phyloP scores from a whole-genome alignment of 2,888 invertebrate genomes.

The Lissocephala sabroskyi region DNA sequence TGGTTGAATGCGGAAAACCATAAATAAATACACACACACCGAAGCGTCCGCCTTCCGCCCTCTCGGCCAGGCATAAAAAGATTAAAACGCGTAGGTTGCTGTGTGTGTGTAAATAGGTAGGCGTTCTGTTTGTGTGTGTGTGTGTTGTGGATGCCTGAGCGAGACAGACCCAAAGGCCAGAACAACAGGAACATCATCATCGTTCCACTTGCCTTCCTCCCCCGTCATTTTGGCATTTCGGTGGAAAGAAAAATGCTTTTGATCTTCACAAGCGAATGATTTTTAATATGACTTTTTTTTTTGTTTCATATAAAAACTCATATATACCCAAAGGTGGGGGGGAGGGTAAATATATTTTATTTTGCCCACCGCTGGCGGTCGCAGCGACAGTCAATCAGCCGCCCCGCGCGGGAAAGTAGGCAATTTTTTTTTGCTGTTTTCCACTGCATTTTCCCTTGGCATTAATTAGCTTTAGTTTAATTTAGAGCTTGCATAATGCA shows the following conservation, averaged over 20 bases:
- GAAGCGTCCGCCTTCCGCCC: no score
- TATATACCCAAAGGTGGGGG: no score
- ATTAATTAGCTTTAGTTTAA: no score
- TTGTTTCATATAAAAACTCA: background rate
- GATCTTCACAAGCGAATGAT: constrained; percentile 71
- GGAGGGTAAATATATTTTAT: background rate
- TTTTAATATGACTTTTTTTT: constrained; percentile 56
- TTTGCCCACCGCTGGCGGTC: background rate
- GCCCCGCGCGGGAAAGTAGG: background rate
- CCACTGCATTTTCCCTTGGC: no score
- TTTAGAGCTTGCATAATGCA: no score
- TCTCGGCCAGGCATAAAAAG: constrained; percentile 43
- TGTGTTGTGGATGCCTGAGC: constrained; percentile 47
- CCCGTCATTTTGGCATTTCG: constrained; percentile 58
- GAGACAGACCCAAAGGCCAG: constrained; percentile 10
- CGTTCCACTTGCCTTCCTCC: constrained; percentile 20
- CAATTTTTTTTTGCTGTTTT: background rate
- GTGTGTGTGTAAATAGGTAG: constrained; percentile 35
- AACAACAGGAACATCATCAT: constrained; percentile 12
- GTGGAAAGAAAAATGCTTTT: constrained; percentile 69
- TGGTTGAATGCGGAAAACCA: constrained; percentile 64
- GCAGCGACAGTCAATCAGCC: constrained; percentile 1
- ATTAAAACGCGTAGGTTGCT: constrained; percentile 40
- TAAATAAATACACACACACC: constrained; percentile 47
- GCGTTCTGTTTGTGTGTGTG: constrained; percentile 17